A percentile compares a stretch with the other conserved stretches of the same genome.
phyloP scores from a whole-genome alignment of 2,113 vertebrate species.

The Jacana jacana region DNA sequence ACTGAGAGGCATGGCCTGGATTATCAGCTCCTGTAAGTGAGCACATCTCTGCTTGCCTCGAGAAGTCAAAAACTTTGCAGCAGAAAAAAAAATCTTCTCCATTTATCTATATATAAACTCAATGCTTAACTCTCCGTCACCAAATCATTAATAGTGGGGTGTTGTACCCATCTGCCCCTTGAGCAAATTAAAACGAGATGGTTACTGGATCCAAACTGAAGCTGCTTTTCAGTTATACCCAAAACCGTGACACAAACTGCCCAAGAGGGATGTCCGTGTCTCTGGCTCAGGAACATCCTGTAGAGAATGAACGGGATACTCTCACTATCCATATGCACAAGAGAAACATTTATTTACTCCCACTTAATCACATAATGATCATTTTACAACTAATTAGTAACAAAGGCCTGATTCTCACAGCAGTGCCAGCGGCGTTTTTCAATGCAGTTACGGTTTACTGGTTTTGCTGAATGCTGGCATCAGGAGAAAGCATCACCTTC shows the following conservation, averaged over 20 bases:
- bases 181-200: neutral
- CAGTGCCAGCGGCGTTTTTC: neutral
- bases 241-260: neutral
- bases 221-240: neutral
- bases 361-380: constrained; percentile 7
- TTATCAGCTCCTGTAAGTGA: neutral
- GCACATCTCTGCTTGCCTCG: neutral
- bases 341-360: constrained; percentile 40
- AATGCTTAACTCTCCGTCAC: neutral
- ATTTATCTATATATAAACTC: neutral
- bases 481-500: neutral
- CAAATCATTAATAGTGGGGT: neutral
- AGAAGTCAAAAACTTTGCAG: neutral
- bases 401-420: neutral
- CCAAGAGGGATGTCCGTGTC: neutral
- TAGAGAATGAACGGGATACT: neutral
- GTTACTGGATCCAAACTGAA: neutral
- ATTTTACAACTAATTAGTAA: constrained; percentile 44
- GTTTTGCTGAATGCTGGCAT: neutral
- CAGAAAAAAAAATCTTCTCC: neutral
- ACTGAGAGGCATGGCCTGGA: neutral
- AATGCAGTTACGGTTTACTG: neutral
- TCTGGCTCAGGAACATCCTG: neutral
- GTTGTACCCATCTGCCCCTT: neutral
- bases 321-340: neutral